Percentiles rank a stretch among this genome's conserved stretches.
Conservation (phyloP, 2,888 invertebrate genomes). For the Alloplasta piceator region DNA sequence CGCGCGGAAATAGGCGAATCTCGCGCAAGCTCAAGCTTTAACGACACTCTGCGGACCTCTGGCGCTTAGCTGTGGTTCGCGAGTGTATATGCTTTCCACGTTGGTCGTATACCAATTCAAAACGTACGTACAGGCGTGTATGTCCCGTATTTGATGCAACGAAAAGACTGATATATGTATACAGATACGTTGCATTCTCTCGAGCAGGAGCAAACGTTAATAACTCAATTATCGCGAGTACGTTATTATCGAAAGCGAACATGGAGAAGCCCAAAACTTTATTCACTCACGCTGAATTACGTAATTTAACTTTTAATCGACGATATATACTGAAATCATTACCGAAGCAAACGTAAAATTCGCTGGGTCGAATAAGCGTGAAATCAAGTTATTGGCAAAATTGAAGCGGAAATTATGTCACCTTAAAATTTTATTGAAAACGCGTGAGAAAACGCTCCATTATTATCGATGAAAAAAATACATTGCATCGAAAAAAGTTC, state of each 20-base stretch:
- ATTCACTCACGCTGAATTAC: slow-evolving; percentile 12
- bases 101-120: slow-evolving; percentile 41
- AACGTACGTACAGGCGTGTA: background rate
- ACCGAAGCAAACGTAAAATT: background rate
- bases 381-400: background rate
- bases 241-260: slow-evolving; percentile 14
- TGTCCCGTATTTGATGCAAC: background rate
- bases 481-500: no score
- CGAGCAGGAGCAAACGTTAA: slow-evolving; percentile 6
- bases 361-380: background rate
- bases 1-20: slow-evolving; percentile 47
- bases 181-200: slow-evolving; percentile 6
- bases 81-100: background rate
- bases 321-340: background rate
- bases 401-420: no score
- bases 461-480: no score
- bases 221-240: slow-evolving; percentile 36
- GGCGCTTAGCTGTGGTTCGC: slow-evolving; percentile 44
- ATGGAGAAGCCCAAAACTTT: slow-evolving; percentile 14
- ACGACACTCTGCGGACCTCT: slow-evolving; percentile 49
- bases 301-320: background rate
- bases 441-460: no score
- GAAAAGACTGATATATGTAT: slow-evolving; percentile 23
- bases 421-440: no score
- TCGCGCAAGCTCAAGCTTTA: slow-evolving; percentile 45